These are phyloP conservation scores for Myotis daubentonii DNA, from an alignment of 2,797 vertebrate genomes.

Conservation along the genomic window DNA sequence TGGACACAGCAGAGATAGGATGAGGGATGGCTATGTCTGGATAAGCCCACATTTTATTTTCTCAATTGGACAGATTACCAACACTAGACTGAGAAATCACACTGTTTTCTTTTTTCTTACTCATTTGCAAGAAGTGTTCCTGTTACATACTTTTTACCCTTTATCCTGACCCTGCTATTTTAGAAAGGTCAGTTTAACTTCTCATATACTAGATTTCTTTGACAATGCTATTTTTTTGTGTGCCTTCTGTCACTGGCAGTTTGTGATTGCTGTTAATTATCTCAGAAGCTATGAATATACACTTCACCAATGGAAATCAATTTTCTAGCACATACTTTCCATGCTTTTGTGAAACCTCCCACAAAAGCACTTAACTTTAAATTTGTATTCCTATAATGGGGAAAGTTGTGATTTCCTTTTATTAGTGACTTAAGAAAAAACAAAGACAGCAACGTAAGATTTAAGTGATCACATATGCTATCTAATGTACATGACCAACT, in stretches of 20 bases:
- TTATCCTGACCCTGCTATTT: neutral
- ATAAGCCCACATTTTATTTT: neutral
- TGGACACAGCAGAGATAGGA: neutral
- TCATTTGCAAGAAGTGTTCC: slow-evolving; percentile 7
- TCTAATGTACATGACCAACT: neutral
- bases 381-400: neutral
- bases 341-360: neutral
- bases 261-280: neutral
- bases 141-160: neutral
- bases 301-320: neutral
- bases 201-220: neutral
- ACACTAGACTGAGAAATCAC: neutral
- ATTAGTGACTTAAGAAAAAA: neutral
- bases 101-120: neutral
- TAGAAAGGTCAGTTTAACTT: neutral
- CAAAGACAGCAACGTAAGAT: neutral
- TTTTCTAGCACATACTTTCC: neutral
- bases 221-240: neutral
- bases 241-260: neutral
- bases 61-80: neutral
- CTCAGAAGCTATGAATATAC: neutral
- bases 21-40: neutral
- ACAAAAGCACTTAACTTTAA: slow-evolving; percentile 3
- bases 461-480: neutral
- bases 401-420: neutral